Evolutionary conservation across 2,113 vertebrate species (phyloP), one percentile per base, ranked within the genome.

Genomic region (Colius striatus): DNA sequence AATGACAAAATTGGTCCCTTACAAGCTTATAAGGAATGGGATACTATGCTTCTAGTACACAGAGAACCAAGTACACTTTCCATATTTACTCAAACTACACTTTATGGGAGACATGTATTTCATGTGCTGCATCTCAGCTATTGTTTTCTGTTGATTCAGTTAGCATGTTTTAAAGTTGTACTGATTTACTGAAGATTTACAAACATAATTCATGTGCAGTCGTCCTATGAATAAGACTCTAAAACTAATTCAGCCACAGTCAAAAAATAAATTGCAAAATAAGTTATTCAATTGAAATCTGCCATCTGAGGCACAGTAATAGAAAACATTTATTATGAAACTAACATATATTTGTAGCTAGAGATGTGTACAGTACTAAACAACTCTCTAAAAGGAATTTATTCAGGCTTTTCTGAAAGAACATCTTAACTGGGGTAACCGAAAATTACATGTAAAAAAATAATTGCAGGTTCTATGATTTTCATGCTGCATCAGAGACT

Each of bases 241-340:
- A 77, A 95, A 95, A 92, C 86, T 92, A 96, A 95, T 91, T 91
- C 94, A 92, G 72, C 81, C 67, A 84, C 60, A 77, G 95, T 94
- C 71, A 83, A 95, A 94, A 97, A 97, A 96, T 79, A 95, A 93
- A 97, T 92, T 96, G 92, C 85, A 76, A 93, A 84, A 92, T 94
- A 97, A 97, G 93, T 96, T 96, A 97, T 93, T 96, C 96, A 97
- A 88, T 90, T 90, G 82, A 89, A 90, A 89, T 94, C 95, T 94
- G 84, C 90, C 97, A 96, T 90, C 91, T 87, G 87, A 97, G 84
- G 74, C 88, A 43, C 73, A 92, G 89, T 82, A 95, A 86, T 70
- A 89, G 92, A 76, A 95, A 95, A 93, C 79, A 84, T 90, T 83
- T 92, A 96, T 93, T 93, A 96, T 94, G 96, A 97, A 97, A 93